Evolutionary conservation across 2,113 vertebrate species (phyloP), one percentile per base, ranked within the genome.

Genomic region (Forbesichthys papilliferus): DNA sequence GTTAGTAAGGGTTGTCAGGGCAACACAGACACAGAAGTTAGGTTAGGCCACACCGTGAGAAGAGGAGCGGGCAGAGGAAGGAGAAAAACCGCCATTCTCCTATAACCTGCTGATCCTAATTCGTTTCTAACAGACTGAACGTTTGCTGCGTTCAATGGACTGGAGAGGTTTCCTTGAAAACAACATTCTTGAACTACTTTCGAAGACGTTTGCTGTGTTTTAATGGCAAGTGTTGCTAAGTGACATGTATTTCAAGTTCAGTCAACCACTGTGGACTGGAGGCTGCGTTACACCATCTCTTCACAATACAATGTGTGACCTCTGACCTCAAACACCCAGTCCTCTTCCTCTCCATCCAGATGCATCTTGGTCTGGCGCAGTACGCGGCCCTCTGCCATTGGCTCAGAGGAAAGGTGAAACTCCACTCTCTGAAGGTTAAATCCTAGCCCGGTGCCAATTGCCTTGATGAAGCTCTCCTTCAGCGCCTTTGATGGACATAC

Each of bases 391-490:
- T 90, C 84, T 68, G 93, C 87, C 83, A 96, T 87, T 4, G 90
- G 84, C 74, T 93, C 86, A 1, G 95, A 89, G 0, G 93, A 90
- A 18, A 96, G 90, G 83, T 94, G 91, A 88, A 98, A 98, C 89
- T 97, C 96, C 83, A 91, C 92, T 76, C 97, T 92, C 70, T 98
- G 97, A 69, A 98, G 93, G 74, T 96, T 92, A 84, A 99, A 99
- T 73, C 94, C 94, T 70, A 98, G 89, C 70, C 98, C 98, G 8
- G 95, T 92, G 71, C 97, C 98, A 57, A 97, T 83, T 53, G 98
- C 98, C 85, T 99, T 99, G 85, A 98, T 95, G 85, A 96, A 98
- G 88, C 97, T 98, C 91, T 99, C 98, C 74, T 99, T 99, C 74
- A 99, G 80, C 18, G 96, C 91, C 98, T 99, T 27, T 80, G 20